Conservation (phyloP, 1,140 invertebrate genomes). For the Leptopilina boulardi region DNA sequence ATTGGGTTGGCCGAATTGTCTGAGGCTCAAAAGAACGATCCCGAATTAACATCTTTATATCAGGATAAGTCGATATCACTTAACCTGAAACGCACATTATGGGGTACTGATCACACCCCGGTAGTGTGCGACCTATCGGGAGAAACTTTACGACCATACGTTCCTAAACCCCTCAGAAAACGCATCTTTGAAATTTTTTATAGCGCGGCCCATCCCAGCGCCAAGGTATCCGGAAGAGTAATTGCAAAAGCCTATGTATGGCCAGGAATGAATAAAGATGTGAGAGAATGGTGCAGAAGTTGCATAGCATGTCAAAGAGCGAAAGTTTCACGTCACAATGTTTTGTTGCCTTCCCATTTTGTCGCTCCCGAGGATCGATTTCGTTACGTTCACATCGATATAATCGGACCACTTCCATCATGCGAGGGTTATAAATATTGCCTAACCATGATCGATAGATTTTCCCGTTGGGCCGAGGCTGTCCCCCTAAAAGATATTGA, state of each 20-base stretch:
- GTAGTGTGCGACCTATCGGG: background rate
- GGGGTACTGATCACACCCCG: background rate
- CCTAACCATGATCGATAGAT: background rate
- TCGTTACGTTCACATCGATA: no score
- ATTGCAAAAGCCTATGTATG: no score
- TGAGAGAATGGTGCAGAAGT: no score
- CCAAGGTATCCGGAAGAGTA: background rate
- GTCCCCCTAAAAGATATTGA: background rate
- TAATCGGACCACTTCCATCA: background rate
- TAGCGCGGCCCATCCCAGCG: background rate
- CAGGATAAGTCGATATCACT: background rate
- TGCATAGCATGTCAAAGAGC: no score
- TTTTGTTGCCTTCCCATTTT: no score
- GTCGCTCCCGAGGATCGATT: no score
- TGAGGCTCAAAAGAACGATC: background rate
- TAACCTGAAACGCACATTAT: background rate
- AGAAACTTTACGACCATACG: background rate
- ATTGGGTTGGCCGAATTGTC: background rate
- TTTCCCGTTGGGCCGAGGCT: background rate
- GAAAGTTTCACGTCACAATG: no score
- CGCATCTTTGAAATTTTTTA: background rate
- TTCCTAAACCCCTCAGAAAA: background rate
- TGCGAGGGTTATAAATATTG: background rate
- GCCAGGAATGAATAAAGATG: no score
- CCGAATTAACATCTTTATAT: background rate